Percentiles rank a stretch among this genome's conserved stretches.
These are phyloP conservation scores for Bombus picipes DNA, from an alignment of 1,140 invertebrate species.

Conservation along the genomic window DNA sequence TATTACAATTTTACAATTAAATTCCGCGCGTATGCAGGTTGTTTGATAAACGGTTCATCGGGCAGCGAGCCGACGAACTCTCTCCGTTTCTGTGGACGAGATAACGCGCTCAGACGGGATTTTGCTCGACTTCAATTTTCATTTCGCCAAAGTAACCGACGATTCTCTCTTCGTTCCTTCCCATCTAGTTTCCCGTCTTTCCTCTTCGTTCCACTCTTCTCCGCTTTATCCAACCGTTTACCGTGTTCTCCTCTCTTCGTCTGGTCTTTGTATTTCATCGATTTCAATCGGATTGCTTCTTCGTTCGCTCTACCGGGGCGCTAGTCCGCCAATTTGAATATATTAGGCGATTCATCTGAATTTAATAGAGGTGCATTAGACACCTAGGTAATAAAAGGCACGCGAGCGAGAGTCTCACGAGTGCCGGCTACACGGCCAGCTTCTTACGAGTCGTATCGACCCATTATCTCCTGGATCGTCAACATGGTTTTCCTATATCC, in stretches of 20 bases:
- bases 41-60: slow-evolving; percentile 21
- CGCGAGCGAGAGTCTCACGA: not conserved
- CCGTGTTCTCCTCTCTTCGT: not conserved
- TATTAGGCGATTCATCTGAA: slow-evolving; percentile 48
- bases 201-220: not conserved
- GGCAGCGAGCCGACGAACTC: not conserved
- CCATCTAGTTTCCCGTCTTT: not conserved
- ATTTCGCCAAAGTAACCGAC: slow-evolving; percentile 34
- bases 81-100: not conserved
- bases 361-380: slow-evolving; percentile 47
- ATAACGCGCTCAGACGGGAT: slow-evolving; percentile 14
- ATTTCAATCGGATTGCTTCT: slow-evolving; percentile 36
- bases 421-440: not conserved
- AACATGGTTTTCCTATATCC: not conserved
- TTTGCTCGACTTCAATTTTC: slow-evolving; percentile 42
- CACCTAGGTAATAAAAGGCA: slow-evolving; percentile 37
- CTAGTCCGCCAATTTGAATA: slow-evolving; percentile 46
- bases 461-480: not conserved
- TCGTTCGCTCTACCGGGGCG: slow-evolving; percentile 8
- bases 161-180: not conserved
- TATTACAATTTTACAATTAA: slow-evolving; percentile 29
- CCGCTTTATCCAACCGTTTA: no score
- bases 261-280: slow-evolving; percentile 8
- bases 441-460: not conserved
- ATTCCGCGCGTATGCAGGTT: not conserved